Percentiles rank a stretch among this genome's conserved stretches.
phyloP scores from a whole-genome alignment of 2,113 vertebrate species.

The Epinephelus moara region DNA sequence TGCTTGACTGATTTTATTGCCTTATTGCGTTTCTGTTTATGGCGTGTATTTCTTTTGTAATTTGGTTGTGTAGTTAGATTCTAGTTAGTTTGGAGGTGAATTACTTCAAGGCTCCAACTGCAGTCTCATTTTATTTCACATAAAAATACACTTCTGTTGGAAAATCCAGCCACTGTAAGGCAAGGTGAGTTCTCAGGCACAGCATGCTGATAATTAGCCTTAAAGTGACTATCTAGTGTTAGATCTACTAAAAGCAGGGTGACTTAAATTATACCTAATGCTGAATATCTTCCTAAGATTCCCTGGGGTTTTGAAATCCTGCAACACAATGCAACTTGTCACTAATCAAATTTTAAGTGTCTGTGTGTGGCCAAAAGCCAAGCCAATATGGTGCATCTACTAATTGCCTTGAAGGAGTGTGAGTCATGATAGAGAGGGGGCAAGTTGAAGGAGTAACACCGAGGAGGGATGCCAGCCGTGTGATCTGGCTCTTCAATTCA shows the following conservation, averaged over 20 bases:
- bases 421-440: slow-evolving; percentile 43
- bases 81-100: background rate
- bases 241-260: background rate
- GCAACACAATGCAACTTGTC: slow-evolving; percentile 29
- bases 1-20: slow-evolving; percentile 23
- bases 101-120: background rate
- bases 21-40: slow-evolving; percentile 24
- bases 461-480: slow-evolving; percentile 38
- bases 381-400: slow-evolving; percentile 21
- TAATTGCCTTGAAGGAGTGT: slow-evolving; percentile 61
- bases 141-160: slow-evolving; percentile 9
- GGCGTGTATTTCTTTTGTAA: slow-evolving; percentile 29
- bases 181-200: background rate
- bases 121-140: background rate
- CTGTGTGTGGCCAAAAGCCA: slow-evolving; percentile 21
- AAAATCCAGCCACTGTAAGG: background rate
- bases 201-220: background rate
- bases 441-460: slow-evolving; percentile 4
- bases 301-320: slow-evolving; percentile 28
- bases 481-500: slow-evolving; percentile 54
- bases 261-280: background rate
- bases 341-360: slow-evolving; percentile 32
- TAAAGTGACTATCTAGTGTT: background rate
- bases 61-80: slow-evolving; percentile 5
- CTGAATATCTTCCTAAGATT: background rate